Conservation (phyloP, 2,888 invertebrate species). For the Eupithecia dodoneata region DNA sequence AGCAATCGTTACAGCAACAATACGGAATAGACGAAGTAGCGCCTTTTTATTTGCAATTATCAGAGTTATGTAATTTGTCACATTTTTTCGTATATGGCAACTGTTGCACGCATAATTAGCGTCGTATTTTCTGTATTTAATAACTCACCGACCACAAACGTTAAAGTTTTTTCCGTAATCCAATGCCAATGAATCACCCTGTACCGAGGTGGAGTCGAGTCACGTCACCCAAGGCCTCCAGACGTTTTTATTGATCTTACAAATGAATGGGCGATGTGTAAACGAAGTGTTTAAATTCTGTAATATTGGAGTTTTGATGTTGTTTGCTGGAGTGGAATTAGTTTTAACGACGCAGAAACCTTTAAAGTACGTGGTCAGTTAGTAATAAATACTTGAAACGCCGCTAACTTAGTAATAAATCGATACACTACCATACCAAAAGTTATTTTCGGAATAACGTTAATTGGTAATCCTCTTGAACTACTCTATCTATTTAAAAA, state of each 20-base stretch:
- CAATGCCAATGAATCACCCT: neutral
- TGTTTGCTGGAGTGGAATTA: neutral
- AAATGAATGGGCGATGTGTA: slow-evolving; percentile 17
- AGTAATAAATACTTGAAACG: too few species aligned
- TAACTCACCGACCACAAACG: neutral
- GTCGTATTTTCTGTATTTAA: neutral
- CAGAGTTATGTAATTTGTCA: neutral
- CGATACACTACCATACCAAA: too few species aligned
- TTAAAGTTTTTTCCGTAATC: neutral
- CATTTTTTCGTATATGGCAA: neutral
- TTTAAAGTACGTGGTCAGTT: too few species aligned
- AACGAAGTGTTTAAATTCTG: neutral
- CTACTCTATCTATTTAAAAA: too few species aligned
- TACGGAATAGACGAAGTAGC: neutral
- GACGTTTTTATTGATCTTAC: slow-evolving; percentile 39
- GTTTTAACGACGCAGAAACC: neutral
- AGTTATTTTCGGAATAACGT: too few species aligned
- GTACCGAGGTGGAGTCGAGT: slow-evolving; percentile 8
- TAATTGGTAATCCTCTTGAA: too few species aligned
- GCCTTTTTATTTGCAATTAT: neutral
- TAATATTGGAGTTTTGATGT: neutral
- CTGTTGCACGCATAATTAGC: neutral
- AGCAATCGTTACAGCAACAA: neutral
- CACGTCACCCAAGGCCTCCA: slow-evolving; percentile 25
- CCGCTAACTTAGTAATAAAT: too few species aligned